Base-by-base conservation (phyloP, 2,888 invertebrate species). In the Shargacucullia verbasci region DNA sequence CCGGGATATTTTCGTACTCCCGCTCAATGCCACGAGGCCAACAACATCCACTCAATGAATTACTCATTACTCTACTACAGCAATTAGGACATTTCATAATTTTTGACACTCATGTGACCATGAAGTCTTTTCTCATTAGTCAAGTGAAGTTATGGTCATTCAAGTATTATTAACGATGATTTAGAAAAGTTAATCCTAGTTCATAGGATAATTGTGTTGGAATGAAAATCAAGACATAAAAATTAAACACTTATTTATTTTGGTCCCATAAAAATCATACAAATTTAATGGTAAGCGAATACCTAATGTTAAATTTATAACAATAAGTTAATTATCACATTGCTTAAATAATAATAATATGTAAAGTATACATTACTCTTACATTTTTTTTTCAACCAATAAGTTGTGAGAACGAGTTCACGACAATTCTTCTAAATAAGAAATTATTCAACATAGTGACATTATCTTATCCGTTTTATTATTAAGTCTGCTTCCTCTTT, bases 1-100 rank as follows among this genome's bases (percentile, higher is more conserved):
- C 39, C 29, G 65, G 41, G 59, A 49, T 83, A 82, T 83, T 82
- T 77, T 62, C 59, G 76, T 76, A 61, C 73, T 52, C 56, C 27
- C 71, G 79, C 86, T 90, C 93, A 93, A 91, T 92, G 93, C 89
- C 92, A 91, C 85, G 89, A 79, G 92, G 92, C 89, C 91, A 92
- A 89, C 85, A 88, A 86, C 91, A 82, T 80, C 78, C 75, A 58
- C 83, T 91, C 86, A 86, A 87, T 89, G 87, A 82, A 85, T 88
- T 86, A 87, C 81, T 86, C 86, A 87, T 86, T 85, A 79, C 81
- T 76, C 72, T 60, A 73, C 74, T 74, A 73, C 76, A 64, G 73
- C 62, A 76, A 76, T 78, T 76, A 73, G 58, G 63, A 54, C 47
- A 55, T 67, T 58, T 29, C 45, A 14, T 45, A 41, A 48, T 20